Conservation (phyloP, 2,113 vertebrate species). For the Pelmatolapia mariae region DNA sequence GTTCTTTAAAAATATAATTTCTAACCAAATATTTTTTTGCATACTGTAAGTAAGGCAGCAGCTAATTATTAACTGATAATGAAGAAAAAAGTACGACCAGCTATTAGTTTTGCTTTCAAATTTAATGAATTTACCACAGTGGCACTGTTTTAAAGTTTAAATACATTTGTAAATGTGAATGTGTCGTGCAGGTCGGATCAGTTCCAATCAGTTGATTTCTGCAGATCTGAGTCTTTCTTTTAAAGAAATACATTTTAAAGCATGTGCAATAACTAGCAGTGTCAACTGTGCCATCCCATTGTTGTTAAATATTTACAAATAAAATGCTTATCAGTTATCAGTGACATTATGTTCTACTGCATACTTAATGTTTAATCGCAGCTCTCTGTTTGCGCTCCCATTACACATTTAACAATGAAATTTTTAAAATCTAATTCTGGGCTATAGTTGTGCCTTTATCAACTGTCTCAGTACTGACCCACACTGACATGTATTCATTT, state of each 20-base stretch:
- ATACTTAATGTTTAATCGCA: neutral
- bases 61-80: neutral
- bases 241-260: neutral
- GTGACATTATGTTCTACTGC: neutral
- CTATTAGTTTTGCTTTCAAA: neutral
- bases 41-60: neutral
- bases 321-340: neutral
- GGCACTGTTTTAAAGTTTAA: neutral
- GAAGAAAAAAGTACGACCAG: neutral
- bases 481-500: neutral
- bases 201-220: neutral
- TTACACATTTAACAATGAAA: neutral
- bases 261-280: neutral
- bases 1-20: neutral
- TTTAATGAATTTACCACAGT: neutral
- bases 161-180: neutral
- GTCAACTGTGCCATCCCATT: neutral
- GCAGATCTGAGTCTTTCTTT: neutral
- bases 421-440: neutral
- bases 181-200: neutral
- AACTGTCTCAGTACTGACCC: neutral
- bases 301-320: neutral
- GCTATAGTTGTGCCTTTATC: neutral
- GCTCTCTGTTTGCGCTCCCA: neutral
- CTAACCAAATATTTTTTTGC: neutral